A percentile compares a stretch with the other conserved stretches of the same genome.
Conservation (phyloP, 1,140 invertebrate species). For the Adelges cooleyi region DNA sequence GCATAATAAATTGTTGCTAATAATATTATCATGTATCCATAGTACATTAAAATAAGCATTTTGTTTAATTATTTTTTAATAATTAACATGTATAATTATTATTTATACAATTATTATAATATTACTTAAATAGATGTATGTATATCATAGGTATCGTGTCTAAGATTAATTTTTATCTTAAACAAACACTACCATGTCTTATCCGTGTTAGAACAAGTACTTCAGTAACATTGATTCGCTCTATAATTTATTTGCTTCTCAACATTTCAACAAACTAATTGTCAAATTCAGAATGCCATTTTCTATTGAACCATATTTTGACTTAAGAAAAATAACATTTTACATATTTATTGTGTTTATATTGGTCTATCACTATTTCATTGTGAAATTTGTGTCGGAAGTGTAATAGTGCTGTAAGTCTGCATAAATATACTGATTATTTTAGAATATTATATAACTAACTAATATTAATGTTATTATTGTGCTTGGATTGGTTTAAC, state of each 20-base stretch:
- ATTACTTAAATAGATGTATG: too few species aligned
- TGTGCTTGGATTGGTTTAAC: conserved; percentile 28
- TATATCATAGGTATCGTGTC: too few species aligned
- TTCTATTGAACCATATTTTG: conserved; percentile 1
- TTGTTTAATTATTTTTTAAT: too few species aligned
- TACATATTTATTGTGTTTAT: conserved; percentile 29
- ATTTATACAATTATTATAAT: too few species aligned
- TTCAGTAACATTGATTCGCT: too few species aligned
- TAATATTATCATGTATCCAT: too few species aligned
- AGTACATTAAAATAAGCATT: too few species aligned
- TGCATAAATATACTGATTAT: not conserved
- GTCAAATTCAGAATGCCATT: not conserved
- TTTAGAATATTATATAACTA: not conserved
- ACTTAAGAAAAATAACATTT: conserved; percentile 27
- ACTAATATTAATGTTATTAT: conserved; percentile 24
- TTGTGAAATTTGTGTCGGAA: conserved; percentile 23
- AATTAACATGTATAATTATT: too few species aligned
- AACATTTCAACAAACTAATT: not conserved
- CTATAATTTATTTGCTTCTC: not conserved
- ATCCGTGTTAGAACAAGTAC: not conserved
- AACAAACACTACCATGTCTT: not conserved
- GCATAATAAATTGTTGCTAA: too few species aligned
- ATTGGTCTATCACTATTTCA: conserved; percentile 31
- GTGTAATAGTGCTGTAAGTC: conserved; percentile 21
- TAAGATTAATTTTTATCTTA: conserved; percentile 5